Evolutionary conservation across 1,140 invertebrate species (phyloP).

Genomic region (Schlechtendalia chinensis): DNA sequence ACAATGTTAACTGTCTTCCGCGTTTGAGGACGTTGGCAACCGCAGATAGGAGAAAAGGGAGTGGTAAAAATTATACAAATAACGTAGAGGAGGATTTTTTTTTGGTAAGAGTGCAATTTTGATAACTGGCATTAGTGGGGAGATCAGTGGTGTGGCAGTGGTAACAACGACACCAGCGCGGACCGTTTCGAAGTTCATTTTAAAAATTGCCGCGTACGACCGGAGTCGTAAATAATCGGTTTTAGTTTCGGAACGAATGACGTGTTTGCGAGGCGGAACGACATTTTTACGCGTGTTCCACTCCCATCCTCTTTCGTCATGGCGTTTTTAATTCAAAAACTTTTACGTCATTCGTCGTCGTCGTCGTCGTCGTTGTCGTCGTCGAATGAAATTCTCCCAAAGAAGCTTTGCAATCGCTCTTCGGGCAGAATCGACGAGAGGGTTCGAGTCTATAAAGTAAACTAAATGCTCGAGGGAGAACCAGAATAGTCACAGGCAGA

Average conservation of each 20-base stretch:
- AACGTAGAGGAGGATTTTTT: neutral
- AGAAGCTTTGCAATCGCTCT: neutral
- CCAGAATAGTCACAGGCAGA: neutral
- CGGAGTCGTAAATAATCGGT: slow-evolving; percentile 46
- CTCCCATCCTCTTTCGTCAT: slow-evolving; percentile 19
- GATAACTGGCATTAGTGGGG: neutral
- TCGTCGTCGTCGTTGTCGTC: neutral
- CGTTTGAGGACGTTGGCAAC: neutral
- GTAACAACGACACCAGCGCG: neutral
- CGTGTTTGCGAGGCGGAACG: slow-evolving; percentile 41
- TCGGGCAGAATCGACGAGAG: too few relatives aligned
- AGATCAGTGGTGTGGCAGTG: too few relatives aligned
- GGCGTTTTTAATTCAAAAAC: slow-evolving; percentile 46
- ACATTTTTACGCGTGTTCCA: slow-evolving; percentile 40
- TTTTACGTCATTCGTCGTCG: slow-evolving; percentile 24
- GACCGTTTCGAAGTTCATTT: slow-evolving; percentile 24
- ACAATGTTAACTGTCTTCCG: slow-evolving; percentile 26
- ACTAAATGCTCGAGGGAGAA: too few relatives aligned
- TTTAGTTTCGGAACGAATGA: slow-evolving; percentile 35
- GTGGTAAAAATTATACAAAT: neutral
- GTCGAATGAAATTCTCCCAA: neutral
- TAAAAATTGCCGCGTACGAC: slow-evolving; percentile 45
- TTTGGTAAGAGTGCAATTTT: slow-evolving; percentile 32
- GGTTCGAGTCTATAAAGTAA: too few relatives aligned
- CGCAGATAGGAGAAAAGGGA: neutral